phyloP scores from a whole-genome alignment of 2,888 invertebrate genomes.

The Pachydiplax longipennis region DNA sequence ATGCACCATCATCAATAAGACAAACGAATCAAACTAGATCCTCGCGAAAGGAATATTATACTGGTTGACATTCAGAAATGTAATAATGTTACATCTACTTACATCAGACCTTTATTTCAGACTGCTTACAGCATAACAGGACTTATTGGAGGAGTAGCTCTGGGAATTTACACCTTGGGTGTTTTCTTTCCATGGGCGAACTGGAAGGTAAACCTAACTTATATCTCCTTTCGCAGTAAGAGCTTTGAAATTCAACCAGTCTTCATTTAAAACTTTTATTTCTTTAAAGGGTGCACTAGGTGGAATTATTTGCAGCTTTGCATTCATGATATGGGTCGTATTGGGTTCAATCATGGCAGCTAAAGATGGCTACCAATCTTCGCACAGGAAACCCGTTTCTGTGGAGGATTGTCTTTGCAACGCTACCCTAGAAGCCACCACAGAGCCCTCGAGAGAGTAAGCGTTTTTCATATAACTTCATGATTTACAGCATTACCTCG shows the following conservation, averaged over 20 bases:
- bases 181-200: constrained; percentile 91
- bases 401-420: constrained; percentile 65
- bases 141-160: constrained; percentile 85
- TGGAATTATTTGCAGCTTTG: constrained; percentile 69
- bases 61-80: too few species aligned
- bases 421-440: constrained; percentile 52
- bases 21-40: too few species aligned
- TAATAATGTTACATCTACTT: not conserved
- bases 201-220: constrained; percentile 66
- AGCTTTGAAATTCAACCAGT: too few species aligned
- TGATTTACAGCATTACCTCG: too few species aligned
- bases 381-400: constrained; percentile 63
- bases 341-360: constrained; percentile 72
- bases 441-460: constrained; percentile 48
- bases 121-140: constrained; percentile 89
- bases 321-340: constrained; percentile 70
- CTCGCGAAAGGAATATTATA: too few species aligned
- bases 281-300: constrained; percentile 68
- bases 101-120: constrained; percentile 55
- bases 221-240: constrained; percentile 58
- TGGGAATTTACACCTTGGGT: constrained; percentile 87
- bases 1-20: too few species aligned
- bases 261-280: not conserved
- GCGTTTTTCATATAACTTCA: not conserved
- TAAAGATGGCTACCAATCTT: constrained; percentile 59